Evolutionary conservation across 2,797 vertebrate genomes (phyloP).

Genomic region (Carduelis carduelis): DNA sequence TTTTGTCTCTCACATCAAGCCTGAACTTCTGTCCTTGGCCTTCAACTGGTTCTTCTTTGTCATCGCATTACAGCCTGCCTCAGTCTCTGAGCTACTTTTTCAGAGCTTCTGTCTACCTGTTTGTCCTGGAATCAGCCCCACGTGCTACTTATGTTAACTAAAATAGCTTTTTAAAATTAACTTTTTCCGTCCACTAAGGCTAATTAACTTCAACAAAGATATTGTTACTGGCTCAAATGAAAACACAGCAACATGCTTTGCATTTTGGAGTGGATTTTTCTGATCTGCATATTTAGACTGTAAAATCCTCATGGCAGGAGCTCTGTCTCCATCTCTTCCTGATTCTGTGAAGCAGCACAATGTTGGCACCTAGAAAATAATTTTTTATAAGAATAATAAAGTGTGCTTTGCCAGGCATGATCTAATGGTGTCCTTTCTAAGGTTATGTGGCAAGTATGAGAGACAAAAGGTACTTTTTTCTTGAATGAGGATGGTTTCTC

Average conservation of each 20-base stretch:
- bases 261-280: background rate
- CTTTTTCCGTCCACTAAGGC: background rate
- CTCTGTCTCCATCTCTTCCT: background rate
- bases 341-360: background rate
- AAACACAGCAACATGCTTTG: background rate
- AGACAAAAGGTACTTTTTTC: background rate
- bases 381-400: background rate
- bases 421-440: background rate
- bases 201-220: background rate
- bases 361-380: background rate
- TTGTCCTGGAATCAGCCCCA: background rate
- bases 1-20: background rate
- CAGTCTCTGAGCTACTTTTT: background rate
- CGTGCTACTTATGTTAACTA: background rate
- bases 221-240: background rate
- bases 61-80: background rate
- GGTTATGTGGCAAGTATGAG: background rate
- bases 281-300: background rate
- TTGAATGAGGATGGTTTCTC: constrained; percentile 5
- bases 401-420: background rate
- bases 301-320: background rate
- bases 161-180: background rate
- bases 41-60: background rate
- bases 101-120: background rate
- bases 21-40: background rate